Conservation (phyloP, 2,888 invertebrate species). For the Lydus trimaculatus region DNA sequence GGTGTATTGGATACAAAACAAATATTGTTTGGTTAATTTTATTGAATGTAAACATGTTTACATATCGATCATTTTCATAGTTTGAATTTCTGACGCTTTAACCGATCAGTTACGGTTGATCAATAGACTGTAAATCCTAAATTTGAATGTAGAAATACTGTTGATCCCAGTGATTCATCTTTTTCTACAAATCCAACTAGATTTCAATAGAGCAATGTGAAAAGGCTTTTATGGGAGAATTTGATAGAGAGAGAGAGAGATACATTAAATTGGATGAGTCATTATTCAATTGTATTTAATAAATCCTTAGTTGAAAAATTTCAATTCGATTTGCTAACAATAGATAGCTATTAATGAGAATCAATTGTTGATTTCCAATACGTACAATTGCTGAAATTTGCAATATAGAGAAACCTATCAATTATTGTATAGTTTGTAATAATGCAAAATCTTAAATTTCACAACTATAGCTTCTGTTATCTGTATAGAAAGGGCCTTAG, state of each 20-base stretch:
- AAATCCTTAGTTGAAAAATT: no score
- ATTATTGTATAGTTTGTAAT: background rate
- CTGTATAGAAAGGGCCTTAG: no score
- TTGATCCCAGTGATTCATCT: conserved; percentile 1
- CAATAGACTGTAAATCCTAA: conserved; percentile 17
- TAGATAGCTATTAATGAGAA: no score
- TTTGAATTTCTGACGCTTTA: conserved; percentile 3
- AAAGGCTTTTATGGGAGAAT: background rate
- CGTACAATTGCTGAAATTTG: no score
- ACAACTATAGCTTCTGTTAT: background rate
- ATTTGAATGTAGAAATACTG: conserved; percentile 11
- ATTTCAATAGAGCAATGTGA: background rate
- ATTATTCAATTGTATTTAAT: background rate
- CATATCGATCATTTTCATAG: background rate
- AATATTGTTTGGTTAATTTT: background rate
- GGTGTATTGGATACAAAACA: background rate
- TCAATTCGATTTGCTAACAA: no score
- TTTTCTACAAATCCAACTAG: background rate
- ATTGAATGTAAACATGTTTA: background rate
- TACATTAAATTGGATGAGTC: background rate
- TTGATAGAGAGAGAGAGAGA: background rate
- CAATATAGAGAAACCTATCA: no score
- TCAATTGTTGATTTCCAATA: no score
- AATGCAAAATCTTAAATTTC: background rate
- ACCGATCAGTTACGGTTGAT: conserved; percentile 23